Percentiles rank a stretch among this genome's conserved stretches.
Conservation (phyloP, 2,113 vertebrate species). For the Bos javanicus region DNA sequence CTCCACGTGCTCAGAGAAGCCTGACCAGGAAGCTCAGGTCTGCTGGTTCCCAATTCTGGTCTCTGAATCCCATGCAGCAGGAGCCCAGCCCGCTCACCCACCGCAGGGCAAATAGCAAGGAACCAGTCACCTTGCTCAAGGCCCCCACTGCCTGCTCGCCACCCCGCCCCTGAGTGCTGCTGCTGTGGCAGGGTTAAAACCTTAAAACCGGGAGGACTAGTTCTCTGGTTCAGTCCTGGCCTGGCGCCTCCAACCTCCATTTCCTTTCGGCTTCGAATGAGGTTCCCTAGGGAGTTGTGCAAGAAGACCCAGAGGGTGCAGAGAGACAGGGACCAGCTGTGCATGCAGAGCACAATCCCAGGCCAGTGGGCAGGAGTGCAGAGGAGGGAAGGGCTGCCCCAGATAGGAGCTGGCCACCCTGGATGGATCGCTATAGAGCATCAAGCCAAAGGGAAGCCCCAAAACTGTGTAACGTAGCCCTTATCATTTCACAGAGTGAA, state of each 20-base stretch:
- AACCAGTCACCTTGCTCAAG: conserved; percentile 11
- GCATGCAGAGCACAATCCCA: neutral
- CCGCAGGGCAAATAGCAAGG: conserved; percentile 12
- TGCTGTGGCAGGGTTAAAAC: conserved; percentile 28
- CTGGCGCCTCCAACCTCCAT: conserved; percentile 41
- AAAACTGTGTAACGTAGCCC: neutral
- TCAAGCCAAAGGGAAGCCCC: neutral
- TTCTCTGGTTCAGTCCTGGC: conserved; percentile 42
- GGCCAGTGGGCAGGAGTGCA: neutral
- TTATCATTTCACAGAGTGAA: neutral
- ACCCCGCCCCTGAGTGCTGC: neutral
- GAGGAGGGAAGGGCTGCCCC: neutral
- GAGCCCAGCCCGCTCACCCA: neutral
- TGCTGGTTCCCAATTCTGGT: neutral
- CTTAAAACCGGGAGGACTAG: conserved; percentile 60
- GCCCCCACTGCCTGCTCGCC: neutral
- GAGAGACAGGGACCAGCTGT: neutral
- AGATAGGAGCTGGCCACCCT: neutral
- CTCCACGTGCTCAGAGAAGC: neutral
- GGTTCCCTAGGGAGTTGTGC: neutral
- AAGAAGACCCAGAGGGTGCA: neutral
- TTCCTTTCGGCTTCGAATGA: conserved; percentile 27
- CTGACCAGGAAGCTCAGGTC: neutral
- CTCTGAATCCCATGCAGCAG: neutral
- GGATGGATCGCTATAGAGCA: neutral